Evolutionary conservation across 92 coral and sea anemone species (phyloP), one percentile per base, ranked within the genome.

Genomic region (Desmophyllum pertusum): DNA sequence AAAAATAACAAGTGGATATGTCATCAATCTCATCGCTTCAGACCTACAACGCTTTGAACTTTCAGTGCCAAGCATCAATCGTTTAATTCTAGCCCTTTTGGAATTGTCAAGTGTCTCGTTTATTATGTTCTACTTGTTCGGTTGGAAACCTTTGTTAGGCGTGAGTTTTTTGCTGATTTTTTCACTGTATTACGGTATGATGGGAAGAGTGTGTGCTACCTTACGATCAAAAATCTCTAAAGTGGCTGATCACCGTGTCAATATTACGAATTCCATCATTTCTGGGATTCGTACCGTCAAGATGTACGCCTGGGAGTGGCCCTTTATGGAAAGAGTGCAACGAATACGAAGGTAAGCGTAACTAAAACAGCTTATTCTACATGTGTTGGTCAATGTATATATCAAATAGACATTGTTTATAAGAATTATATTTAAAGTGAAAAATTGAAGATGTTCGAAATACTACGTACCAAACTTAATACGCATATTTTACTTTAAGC

Each of bases 41-140:
- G 96, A 93, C 73, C 80, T 88, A 8, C 96, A 93, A 76, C 92
- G 96, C 41, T 93, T 93, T 79, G 96, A 93, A 17, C 63, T 36
- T 29, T 83, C 90, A 14, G 82, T 88, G 23, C 35, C 43, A 4
- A 57, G 78, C 27, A 76, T 83, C 19, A 78, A 80, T 45, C 11
- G 36, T 14, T 38, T 93, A 13, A 35, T 51, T 13, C 97, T 81
- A 68, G 91, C 90, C 11, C 79, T 79, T 15, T 74, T 90, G 30
- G 89, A 93, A 77, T 35, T 93, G 29, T 70, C 89, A 6, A 75
- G 91, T 14, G 79, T 89, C 59, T 87, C 90, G 4, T 42, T 81
- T 25, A 70, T 90, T 19, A 64, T 88, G 81, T 86, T 91, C 79
- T 90, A 83, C 73, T 77, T 90, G 84, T 82, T 93, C 83, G 94